Base-by-base conservation (phyloP, 2,797 vertebrate species). In the Forpus xanthops region DNA sequence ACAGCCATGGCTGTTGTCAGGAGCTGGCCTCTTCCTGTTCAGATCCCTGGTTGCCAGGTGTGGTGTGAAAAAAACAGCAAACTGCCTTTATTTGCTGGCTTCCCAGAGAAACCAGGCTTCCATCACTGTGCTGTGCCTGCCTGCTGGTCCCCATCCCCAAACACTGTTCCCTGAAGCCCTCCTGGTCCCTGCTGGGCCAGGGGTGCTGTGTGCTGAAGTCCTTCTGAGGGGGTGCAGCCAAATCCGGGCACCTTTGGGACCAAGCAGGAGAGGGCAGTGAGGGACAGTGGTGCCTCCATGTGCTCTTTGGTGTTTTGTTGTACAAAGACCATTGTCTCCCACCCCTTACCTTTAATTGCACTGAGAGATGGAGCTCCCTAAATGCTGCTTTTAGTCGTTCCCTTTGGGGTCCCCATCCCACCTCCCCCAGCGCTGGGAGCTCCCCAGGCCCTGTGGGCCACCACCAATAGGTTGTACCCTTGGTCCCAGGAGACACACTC, bases 181-280 rank as follows among this genome's bases (percentile, higher is more conserved):
- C 41, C 41, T 10, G 9, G 20, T 24, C 10, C 18, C 12, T 2
- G 6, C 4, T 3, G 9, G 7, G 39, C 45, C 5, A 3, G 33
- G 10, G 49, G 30, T 15, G 49, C 33, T 13, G 56, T 3, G 5
- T 15, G 14, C 58, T 2, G 2, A 21, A 44, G 15, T 9, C 30
- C 19, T 0, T 16, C 42, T 0, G 4, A 7, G 35, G 33, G 42
- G 25, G 7, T 9, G 31, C 24, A 19, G 70, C 3, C 3, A 13
- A 15, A 44, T n/a, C 53, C 44, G 3, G 2, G n/a, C 4, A 4
- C 37, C 37, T 12, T 14, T 12, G 84, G 42, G 35, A 12, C 25
- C 1, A 2, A 44, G 50, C 15, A 11, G 35, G 35, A 8, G 49
- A 16, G 20, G 56, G 50, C 56, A 6, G 35, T 1, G 35, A 13